Base-by-base conservation (phyloP, 2,113 vertebrate species). In the Collichthys lucidus region DNA sequence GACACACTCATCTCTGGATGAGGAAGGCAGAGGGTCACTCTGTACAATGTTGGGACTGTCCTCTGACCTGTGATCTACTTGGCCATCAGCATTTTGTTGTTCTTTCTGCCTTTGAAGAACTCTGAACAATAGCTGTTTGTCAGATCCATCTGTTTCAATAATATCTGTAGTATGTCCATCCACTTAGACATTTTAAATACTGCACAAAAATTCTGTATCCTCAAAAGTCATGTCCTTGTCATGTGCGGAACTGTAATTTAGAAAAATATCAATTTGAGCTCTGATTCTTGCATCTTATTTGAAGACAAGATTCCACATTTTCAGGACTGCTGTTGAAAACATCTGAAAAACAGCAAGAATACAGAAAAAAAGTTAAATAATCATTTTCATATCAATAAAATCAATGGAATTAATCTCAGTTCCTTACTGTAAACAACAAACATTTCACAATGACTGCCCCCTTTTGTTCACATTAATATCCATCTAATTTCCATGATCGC, bases 1-100 rank as follows among this genome's bases (percentile, higher is more conserved):
- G 80, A 63, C 14, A 74, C 35, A 42, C 89, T 93, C 93, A 93
- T 94, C 40, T 82, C 80, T 61, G 22, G 11, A 5, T 22, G 6
- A 9, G 31, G 60, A 24, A 40, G 35, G 35, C 35, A 40, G 35
- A 40, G 35, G 7, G 35, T 46, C 20, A 0, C 67, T 69, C 31
- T 15, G 9, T 55, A 29, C 24, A 14, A 40, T 40, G 40, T 5
- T 17, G 24, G 5, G 7, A 40, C 46, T 79, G n/a, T 52, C 31
- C 50, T 63, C 31, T 64, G 46, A 44, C 46, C 52, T 57, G 1
- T 75, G 12, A 62, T 56, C 50, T 57, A 76, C 5, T 46, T 15
- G 10, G 4, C 77, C 50, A 63, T 65, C 31, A 0, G 26, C 35
- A 40, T 56, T 68, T 26, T 52, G 15, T 2, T 68, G 20, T 20